Conservation (phyloP, 2,888 invertebrate species). For the Laothoe populi region DNA sequence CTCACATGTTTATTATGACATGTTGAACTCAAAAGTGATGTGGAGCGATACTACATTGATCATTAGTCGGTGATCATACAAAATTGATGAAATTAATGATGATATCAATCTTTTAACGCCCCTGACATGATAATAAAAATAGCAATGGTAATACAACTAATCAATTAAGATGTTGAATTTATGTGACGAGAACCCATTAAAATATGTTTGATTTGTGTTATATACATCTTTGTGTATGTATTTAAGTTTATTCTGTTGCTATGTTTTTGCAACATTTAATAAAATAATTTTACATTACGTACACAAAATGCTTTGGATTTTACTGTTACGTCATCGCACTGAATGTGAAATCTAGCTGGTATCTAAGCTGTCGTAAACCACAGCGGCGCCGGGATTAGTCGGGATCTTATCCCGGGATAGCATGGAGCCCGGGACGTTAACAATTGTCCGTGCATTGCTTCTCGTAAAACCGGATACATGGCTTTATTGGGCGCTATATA, state of each 20-base stretch:
- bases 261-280: constrained; percentile 24
- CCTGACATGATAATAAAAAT: too few species aligned
- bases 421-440: constrained; percentile 51
- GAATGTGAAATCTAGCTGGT: constrained; percentile 20
- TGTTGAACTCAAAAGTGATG: too few species aligned
- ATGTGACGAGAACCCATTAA: too few species aligned
- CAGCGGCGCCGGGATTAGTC: constrained; percentile 54
- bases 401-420: constrained; percentile 47
- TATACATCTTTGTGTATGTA: too few species aligned
- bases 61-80: too few species aligned
- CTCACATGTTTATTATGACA: too few species aligned
- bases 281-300: neutral
- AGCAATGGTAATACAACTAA: too few species aligned
- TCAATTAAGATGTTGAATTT: too few species aligned
- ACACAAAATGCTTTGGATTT: constrained; percentile 18
- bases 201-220: too few species aligned
- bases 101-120: too few species aligned
- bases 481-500: constrained; percentile 42
- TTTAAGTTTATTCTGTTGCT: neutral
- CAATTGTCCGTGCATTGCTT: constrained; percentile 57
- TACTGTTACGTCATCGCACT: constrained; percentile 12
- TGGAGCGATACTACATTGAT: too few species aligned
- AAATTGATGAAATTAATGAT: too few species aligned
- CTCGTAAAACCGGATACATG: constrained; percentile 55
- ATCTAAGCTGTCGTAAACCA: constrained; percentile 51